phyloP scores from a whole-genome alignment of 1,140 invertebrate species.

The Drosophila kanapiae region DNA sequence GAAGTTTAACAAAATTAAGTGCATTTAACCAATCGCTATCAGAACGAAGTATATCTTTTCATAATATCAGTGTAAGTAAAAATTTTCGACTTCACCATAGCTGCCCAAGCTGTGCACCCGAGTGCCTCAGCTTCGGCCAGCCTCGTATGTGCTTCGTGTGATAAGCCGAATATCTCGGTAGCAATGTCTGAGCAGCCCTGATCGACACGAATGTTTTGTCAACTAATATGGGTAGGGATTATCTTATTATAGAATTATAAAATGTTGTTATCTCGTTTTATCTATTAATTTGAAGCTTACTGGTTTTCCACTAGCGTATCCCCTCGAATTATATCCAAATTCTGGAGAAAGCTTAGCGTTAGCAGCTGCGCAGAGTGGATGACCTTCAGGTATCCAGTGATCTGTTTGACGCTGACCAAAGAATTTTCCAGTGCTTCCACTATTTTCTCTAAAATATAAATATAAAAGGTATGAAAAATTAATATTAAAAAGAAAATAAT shows the following conservation, averaged over 20 bases:
- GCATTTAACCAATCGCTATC: background rate
- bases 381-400: slow-evolving; percentile 92
- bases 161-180: no score
- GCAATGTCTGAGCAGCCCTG: no score
- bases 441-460: slow-evolving; percentile 60
- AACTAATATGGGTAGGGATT: no score
- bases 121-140: no score
- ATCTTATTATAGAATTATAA: no score
- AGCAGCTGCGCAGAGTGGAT: slow-evolving; percentile 91
- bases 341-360: slow-evolving; percentile 92
- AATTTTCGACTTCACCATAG: no score
- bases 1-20: background rate
- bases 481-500: background rate
- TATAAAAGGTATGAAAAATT: background rate
- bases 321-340: slow-evolving; percentile 73
- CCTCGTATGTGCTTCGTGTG: no score
- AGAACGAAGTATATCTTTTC: no score
- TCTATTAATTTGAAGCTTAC: slow-evolving; percentile 24
- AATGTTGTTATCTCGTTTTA: no score
- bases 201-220: no score
- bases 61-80: no score
- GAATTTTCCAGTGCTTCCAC: slow-evolving; percentile 88
- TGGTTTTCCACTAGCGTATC: slow-evolving; percentile 66
- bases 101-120: no score
- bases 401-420: slow-evolving; percentile 91